Evolutionary conservation across 2,888 invertebrate species (phyloP), one percentile per base, ranked within the genome.

Genomic region (Silvanus unidentatus): DNA sequence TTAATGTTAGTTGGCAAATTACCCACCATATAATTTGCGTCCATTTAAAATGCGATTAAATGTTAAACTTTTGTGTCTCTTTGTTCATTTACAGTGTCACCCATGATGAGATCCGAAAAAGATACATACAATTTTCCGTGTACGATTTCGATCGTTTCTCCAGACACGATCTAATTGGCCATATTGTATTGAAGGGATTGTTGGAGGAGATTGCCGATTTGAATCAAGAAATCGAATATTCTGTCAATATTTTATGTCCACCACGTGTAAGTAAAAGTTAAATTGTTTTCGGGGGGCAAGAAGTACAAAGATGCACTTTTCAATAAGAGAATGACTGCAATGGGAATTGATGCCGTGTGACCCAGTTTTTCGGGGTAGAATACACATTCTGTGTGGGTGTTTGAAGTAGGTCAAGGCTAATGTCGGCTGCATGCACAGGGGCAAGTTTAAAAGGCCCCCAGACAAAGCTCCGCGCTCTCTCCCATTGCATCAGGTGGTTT

Each of bases 121-220:
- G 88, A 40, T 86, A 84, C 64, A 75, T 91, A 1, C 88, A 90
- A 73, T 90, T 91, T 71, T 88, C 88, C 2, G 85, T 91, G 5
- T 91, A 89, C 67, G 90, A 91, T 71, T 91, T 91, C 71, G 91
- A 91, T 67, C 80, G 91, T 40, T 91, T 91, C 75, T 89, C 89
- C 16, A 77, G 90, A 1, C 90, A 91, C 64, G 90, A 90, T 66
- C 77, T 91, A 48, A 90, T 92, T 54, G 90, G 92, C 1, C 87
- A 90, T 66, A 88, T 90, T 32, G 83, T 88, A 2, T 77, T 90
- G 49, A 82, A 84, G 58, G 88, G 88, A 11, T 76, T 90, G 6
- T 73, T 87, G 53, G 88, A 88, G 58, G 88, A 88, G 58, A 82
- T 83, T 16, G 84, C 85, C 15, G 88, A 89, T 62, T 75, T 89